phyloP scores from a whole-genome alignment of 2,888 invertebrate species.

The Julus scanicus region DNA sequence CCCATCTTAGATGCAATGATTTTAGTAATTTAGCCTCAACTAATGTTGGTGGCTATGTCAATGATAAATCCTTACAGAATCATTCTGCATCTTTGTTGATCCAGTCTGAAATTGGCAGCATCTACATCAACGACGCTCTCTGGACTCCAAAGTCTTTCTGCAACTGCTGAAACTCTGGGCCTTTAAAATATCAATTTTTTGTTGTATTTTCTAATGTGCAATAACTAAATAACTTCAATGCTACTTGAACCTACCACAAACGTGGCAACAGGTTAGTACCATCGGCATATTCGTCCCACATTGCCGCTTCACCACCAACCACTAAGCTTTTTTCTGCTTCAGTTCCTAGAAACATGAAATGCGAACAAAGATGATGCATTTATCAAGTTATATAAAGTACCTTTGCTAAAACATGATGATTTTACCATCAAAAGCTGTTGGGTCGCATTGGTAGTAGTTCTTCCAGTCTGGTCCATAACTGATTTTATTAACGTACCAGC shows the following conservation, averaged over 20 bases:
- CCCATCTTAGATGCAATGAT: too few species aligned
- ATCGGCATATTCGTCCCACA: conserved; percentile 79
- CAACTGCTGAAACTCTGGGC: conserved; percentile 62
- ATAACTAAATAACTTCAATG: not conserved
- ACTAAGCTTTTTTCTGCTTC: conserved; percentile 64
- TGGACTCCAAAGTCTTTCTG: conserved; percentile 61
- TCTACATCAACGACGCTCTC: conserved; percentile 58
- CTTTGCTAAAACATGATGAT: too few species aligned
- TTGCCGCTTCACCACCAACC: conserved; percentile 81
- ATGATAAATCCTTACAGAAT: conserved; percentile 58
- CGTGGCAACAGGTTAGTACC: conserved; percentile 72
- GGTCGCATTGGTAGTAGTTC: conserved; percentile 71
- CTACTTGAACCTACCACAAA: conserved; percentile 71
- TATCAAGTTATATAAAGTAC: not conserved
- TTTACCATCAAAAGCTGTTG: conserved; percentile 63
- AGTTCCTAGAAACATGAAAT: conserved; percentile 57
- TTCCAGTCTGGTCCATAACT: conserved; percentile 76
- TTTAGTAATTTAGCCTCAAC: too few species aligned
- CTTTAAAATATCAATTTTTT: conserved; percentile 53
- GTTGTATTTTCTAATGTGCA: conserved; percentile 54
- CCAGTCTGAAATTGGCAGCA: conserved; percentile 61
- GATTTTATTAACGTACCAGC: conserved; percentile 89
- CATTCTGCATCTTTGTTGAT: conserved; percentile 62
- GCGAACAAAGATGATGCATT: not conserved
- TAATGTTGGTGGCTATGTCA: too few species aligned